phyloP scores from a whole-genome alignment of 2,888 invertebrate genomes.

The Willowsia nigromaculata region DNA sequence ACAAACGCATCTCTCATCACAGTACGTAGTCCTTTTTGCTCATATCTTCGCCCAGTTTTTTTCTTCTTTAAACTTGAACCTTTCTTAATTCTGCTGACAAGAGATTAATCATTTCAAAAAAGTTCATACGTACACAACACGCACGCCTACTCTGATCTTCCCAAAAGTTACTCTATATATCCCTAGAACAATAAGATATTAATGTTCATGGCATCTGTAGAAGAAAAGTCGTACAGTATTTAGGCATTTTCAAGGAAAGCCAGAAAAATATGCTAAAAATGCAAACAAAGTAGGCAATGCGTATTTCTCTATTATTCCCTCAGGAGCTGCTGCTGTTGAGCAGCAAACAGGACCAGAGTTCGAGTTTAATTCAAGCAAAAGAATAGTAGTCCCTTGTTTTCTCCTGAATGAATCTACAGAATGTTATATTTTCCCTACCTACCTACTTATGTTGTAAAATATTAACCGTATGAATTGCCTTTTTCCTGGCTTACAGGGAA shows the following conservation, averaged over 20 bases:
- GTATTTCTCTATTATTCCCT: conserved; percentile 31
- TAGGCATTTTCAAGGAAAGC: background rate
- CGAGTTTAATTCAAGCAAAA: background rate
- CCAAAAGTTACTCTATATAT: background rate
- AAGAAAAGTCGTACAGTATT: background rate
- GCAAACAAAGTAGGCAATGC: conserved; percentile 30
- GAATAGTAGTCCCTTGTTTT: background rate
- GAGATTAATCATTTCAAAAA: conserved; percentile 64
- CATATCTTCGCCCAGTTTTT: conserved; percentile 17
- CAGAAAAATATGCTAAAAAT: conserved; percentile 30
- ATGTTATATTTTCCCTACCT: background rate
- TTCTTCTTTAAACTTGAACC: conserved; percentile 25
- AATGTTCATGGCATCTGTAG: conserved; percentile 3
- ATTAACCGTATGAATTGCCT: conserved; percentile 41
- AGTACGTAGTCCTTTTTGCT: conserved; percentile 30
- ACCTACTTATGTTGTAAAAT: conserved; percentile 13
- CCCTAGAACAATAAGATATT: background rate
- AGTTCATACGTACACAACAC: conserved; percentile 17
- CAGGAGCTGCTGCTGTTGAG: background rate
- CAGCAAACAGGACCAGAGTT: background rate
- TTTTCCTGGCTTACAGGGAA: conserved; percentile 5
- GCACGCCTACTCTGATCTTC: conserved; percentile 37
- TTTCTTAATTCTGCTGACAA: conserved; percentile 61
- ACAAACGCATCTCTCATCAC: conserved; percentile 6
- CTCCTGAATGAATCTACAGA: background rate